Evolutionary conservation across 2,797 vertebrate genomes (phyloP), one percentile per base, ranked within the genome.

Genomic region (Rhodeus uyekii): DNA sequence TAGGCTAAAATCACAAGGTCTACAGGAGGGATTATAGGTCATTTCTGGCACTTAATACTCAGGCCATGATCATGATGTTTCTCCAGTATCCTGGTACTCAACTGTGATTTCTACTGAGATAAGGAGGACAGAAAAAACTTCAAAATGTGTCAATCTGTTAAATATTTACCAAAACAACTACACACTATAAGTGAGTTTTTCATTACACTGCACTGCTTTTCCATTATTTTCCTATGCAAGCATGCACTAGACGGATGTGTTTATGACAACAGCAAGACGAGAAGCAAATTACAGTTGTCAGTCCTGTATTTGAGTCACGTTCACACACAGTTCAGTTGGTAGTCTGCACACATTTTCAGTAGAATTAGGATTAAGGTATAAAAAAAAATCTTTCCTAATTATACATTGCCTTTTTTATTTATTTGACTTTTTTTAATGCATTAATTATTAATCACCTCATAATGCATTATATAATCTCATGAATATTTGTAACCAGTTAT

Each of bases 1-100:
- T 80, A 63, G 86, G 80, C 63, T 55, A 82, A 27, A 48, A 69
- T 32, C 74, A 22, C 80, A 67, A 48, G 9, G 19, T 36, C 32
- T 74, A 78, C 55, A 65, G 5, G 44, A 60, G 69, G 55, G 78
- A 75, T 84, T 84, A 80, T 14, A 68, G 48, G 27, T 27, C 9
- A 14, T 84, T 76, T 79, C 55, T 10, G 38, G 16, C 42, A 38
- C 12, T 2, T 8, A 27, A 22, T 81, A 38, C 1, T 58, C 32
- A 3, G 19, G 13, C 14, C 24, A 27, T n/a, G n/a, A 22, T 34
- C 27, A 68, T 29, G 10, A 58, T 34, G 8, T 58, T 5, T 3
- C 27, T 24, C 4, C 48, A 46, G 12, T 71, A 29, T 46, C 53
- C 67, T 27, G 34, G n/a, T 38, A 22, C 14, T 3, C 10, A 9